These are phyloP conservation scores for Labia minor DNA, from an alignment of 2,888 invertebrate species.

Conservation along the genomic window DNA sequence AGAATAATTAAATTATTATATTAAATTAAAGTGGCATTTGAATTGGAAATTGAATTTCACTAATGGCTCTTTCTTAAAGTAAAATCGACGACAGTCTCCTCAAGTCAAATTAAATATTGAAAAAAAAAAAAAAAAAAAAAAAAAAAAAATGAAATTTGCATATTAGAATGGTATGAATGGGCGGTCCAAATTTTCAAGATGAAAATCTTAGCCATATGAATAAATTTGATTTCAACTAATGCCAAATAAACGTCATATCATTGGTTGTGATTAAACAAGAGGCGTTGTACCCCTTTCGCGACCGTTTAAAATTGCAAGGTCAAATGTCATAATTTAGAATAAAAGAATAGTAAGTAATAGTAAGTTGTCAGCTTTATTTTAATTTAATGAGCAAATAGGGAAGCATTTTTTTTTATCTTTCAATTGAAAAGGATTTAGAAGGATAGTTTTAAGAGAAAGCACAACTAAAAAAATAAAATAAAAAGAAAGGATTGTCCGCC, in stretches of 20 bases:
- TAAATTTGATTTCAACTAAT: neutral
- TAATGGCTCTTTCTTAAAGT: neutral
- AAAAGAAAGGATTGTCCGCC: too few relatives aligned
- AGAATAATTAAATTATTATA: too few relatives aligned
- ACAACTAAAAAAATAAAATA: too few relatives aligned
- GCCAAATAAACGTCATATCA: neutral
- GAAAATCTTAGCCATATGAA: neutral
- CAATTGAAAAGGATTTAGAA: too few relatives aligned
- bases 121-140: neutral
- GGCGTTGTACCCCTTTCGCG: neutral
- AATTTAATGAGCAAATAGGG: neutral
- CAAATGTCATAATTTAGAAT: neutral
- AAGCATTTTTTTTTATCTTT: neutral
- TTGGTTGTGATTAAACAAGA: neutral
- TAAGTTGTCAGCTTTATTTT: neutral
- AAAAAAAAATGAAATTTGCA: neutral
- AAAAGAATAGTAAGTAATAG: too few relatives aligned
- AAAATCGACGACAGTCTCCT: too few relatives aligned
- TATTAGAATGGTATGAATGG: neutral
- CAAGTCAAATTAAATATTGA: too few relatives aligned
- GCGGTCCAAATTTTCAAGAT: neutral
- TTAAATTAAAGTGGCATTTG: neutral
- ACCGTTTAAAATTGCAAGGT: neutral
- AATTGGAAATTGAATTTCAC: conserved; percentile 1
- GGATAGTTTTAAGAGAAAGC: too few relatives aligned